phyloP scores from a whole-genome alignment of 2,113 vertebrate genomes.

The Beaufortia kweichowensis region DNA sequence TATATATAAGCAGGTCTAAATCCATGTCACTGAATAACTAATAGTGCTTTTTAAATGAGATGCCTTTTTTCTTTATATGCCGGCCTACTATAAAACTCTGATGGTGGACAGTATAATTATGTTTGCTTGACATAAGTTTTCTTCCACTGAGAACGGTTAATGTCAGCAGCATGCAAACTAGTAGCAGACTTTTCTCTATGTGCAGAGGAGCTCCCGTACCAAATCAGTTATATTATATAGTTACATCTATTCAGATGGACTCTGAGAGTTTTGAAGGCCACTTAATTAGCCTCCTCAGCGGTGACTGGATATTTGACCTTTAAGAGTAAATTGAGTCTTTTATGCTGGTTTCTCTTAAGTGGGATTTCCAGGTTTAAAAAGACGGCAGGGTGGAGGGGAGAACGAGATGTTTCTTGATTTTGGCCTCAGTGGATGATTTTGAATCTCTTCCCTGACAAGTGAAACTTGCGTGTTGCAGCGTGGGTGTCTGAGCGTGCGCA shows the following conservation, averaged over 20 bases:
- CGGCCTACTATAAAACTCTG: slow-evolving; percentile 9
- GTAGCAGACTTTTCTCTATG: slow-evolving; percentile 40
- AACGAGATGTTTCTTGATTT: slow-evolving; percentile 40
- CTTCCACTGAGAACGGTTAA: slow-evolving; percentile 51
- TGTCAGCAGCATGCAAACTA: slow-evolving; percentile 50
- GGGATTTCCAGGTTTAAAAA: slow-evolving; percentile 38
- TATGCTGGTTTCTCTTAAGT: slow-evolving; percentile 54
- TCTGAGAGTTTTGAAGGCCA: slow-evolving; percentile 54
- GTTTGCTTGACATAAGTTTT: slow-evolving; percentile 46
- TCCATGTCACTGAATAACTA: slow-evolving; percentile 5
- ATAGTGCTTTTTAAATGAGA: slow-evolving; percentile 21
- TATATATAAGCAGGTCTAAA: neutral
- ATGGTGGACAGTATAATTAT: slow-evolving; percentile 41
- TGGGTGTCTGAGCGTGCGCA: slow-evolving; percentile 18
- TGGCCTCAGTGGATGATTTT: slow-evolving; percentile 32
- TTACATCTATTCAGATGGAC: slow-evolving; percentile 57
- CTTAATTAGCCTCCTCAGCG: slow-evolving; percentile 59
- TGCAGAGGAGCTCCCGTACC: slow-evolving; percentile 31
- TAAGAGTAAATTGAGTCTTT: slow-evolving; percentile 64
- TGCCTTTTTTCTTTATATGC: neutral
- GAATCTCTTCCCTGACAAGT: slow-evolving; percentile 31
- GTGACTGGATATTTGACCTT: slow-evolving; percentile 63
- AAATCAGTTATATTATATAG: slow-evolving; percentile 54
- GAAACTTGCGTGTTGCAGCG: neutral
- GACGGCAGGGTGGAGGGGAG: neutral